Evolutionary conservation across 2,113 vertebrate species (phyloP), one percentile per base, ranked within the genome.

Genomic region (Bufo bufo): DNA sequence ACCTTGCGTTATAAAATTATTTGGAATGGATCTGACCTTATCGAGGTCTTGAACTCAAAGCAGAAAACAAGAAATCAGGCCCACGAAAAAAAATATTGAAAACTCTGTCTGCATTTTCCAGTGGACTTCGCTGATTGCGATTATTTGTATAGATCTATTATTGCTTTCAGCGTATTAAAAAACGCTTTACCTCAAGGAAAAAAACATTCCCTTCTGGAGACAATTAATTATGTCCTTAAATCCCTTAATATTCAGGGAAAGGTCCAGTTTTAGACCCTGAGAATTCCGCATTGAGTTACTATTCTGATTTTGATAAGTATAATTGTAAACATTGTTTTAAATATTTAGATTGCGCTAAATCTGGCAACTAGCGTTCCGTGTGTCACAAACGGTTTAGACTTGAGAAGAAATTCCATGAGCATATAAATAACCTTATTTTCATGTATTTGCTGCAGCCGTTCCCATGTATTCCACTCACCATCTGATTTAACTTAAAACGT

Each of bases 301-400:
- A 77, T 66, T 83, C 87, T 88, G 69, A 88, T 84, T 88, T 74
- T 71, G 59, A 33, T 66, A 77, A 66, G 72, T 54, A 54, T 63
- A 77, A 84, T 77, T 84, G 81, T 84, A 88, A 88, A 88, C 80
- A 88, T 65, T 66, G 69, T 77, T 65, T 33, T 49, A 88, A 88
- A 88, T 88, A 88, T 88, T 88, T 88, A 84, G 54, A 75, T 84
- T 84, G 84, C 43, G 19, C 87, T 77, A 88, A 88, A 77, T 84
- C 87, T 78, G 87, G 81, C 81, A 77, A 77, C 23, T 50, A 59
- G 66, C 47, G 78, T n/a, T 69, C 71, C 11, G 58, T 66, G 83
- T 77, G 87, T 84, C 86, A 83, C 69, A 65, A 83, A 77, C n/a
- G 65, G 49, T 84, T 69, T 77, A 56, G 56, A 83, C 72, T 77